phyloP scores from a whole-genome alignment of 2,888 invertebrate species.

The Nasonovia ribisnigri region DNA sequence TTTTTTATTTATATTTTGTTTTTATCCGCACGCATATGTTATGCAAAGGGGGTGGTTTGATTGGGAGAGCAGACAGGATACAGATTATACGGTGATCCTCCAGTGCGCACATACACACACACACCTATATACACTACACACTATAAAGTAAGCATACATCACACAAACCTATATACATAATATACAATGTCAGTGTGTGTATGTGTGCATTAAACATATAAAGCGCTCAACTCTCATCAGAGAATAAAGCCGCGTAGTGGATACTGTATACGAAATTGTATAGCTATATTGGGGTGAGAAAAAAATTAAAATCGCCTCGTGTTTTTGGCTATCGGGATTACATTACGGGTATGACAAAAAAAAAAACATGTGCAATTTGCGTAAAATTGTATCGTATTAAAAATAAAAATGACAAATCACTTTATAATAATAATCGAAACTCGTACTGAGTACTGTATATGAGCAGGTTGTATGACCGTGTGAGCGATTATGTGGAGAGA shows the following conservation, averaged over 20 bases:
- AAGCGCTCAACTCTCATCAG: slow-evolving; percentile 44
- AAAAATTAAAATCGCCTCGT: slow-evolving; percentile 34
- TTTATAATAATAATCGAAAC: slow-evolving; percentile 2
- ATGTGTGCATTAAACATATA: slow-evolving; percentile 13
- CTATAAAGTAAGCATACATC: background rate
- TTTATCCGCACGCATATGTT: slow-evolving; percentile 2
- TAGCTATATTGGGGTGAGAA: slow-evolving; percentile 12
- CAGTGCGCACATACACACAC: background rate
- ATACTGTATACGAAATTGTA: background rate
- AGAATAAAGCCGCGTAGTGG: slow-evolving; percentile 16
- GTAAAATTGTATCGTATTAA: background rate
- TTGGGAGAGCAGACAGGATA: slow-evolving; percentile 37
- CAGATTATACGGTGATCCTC: slow-evolving; percentile 49
- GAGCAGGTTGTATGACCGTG: background rate
- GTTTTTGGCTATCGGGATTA: slow-evolving; percentile 20
- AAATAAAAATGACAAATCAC: slow-evolving; percentile 10
- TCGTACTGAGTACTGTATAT: background rate
- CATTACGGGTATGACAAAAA: background rate
- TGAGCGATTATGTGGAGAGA: background rate
- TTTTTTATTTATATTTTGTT: slow-evolving; percentile 20
- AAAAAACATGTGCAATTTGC: background rate
- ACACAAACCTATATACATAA: background rate
- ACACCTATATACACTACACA: background rate
- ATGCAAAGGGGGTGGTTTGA: background rate
- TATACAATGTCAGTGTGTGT: background rate